Conservation (phyloP, 2,888 invertebrate genomes). For the Epirrhoe tristata region DNA sequence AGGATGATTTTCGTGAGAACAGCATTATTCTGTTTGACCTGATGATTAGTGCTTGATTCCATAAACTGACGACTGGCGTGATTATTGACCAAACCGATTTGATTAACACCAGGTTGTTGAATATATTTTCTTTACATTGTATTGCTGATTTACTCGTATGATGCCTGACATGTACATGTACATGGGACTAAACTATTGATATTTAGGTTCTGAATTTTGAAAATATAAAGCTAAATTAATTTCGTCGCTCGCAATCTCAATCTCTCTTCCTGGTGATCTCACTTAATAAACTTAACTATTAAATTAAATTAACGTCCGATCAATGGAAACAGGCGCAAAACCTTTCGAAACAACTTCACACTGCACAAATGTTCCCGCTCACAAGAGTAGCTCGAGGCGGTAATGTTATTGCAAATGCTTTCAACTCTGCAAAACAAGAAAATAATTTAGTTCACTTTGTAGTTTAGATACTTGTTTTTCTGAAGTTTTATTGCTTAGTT, state of each 20-base stretch:
- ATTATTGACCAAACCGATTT: not conserved
- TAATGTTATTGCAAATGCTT: conserved; percentile 31
- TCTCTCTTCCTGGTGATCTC: too few species aligned
- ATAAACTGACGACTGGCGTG: conserved; percentile 4
- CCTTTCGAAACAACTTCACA: conserved; percentile 33
- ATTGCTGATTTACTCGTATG: not conserved
- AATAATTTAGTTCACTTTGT: conserved; percentile 6
- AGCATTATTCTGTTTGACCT: conserved; percentile 34
- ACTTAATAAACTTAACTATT: too few species aligned
- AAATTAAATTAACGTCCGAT: not conserved
- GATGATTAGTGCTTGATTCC: conserved; percentile 34
- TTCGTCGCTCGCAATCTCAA: too few species aligned
- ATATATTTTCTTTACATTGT: not conserved
- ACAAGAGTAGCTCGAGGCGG: conserved; percentile 36
- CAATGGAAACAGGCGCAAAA: conserved; percentile 34
- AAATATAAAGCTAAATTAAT: too few species aligned
- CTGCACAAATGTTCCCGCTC: conserved; percentile 34
- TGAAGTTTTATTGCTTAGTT: not conserved
- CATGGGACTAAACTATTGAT: too few species aligned
- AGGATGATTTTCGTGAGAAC: conserved; percentile 44
- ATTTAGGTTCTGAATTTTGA: too few species aligned
- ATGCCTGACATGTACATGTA: not conserved
- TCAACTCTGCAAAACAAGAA: conserved; percentile 35
- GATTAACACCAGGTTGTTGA: not conserved
- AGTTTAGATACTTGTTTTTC: not conserved